These are phyloP conservation scores for Meriones psammophilus DNA, from an alignment of 2,797 vertebrate genomes.

Conservation along the genomic window DNA sequence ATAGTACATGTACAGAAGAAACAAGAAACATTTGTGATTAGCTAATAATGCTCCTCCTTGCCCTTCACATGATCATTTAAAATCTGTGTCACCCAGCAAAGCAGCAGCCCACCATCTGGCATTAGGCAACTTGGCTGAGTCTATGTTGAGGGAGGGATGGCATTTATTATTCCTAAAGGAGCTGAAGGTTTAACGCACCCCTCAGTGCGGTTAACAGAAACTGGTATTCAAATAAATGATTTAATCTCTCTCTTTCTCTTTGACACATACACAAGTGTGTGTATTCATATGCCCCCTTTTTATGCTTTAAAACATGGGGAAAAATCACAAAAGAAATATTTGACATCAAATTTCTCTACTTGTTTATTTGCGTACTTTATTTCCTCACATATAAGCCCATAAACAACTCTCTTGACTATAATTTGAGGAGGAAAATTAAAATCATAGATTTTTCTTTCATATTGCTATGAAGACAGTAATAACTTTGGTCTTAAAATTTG, in stretches of 20 bases:
- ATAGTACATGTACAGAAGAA: background rate
- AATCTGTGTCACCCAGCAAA: background rate
- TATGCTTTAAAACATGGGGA: background rate
- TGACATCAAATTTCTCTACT: background rate
- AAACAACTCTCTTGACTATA: conserved; percentile 70
- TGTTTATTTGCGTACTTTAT: conserved; percentile 24
- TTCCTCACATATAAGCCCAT: background rate
- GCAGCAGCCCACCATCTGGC: background rate
- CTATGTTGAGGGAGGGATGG: background rate
- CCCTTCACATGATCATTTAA: background rate
- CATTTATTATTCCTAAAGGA: conserved; percentile 45
- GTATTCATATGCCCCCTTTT: background rate
- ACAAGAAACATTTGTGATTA: background rate
- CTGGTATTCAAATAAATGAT: conserved; percentile 72
- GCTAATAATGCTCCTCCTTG: conserved; percentile 5
- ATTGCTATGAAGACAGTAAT: conserved; percentile 64
- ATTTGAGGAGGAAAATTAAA: conserved; percentile 77
- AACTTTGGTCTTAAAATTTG: conserved; percentile 71
- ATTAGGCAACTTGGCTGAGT: conserved; percentile 14
- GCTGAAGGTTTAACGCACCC: conserved; percentile 79
- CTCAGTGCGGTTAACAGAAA: conserved; percentile 74
- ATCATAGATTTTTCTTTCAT: conserved; percentile 24
- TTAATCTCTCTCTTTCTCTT: background rate
- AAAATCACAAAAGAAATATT: background rate
- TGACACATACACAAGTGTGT: background rate